Evolutionary conservation across 2,888 invertebrate genomes (phyloP).

Genomic region (Drosophila anomalata): DNA sequence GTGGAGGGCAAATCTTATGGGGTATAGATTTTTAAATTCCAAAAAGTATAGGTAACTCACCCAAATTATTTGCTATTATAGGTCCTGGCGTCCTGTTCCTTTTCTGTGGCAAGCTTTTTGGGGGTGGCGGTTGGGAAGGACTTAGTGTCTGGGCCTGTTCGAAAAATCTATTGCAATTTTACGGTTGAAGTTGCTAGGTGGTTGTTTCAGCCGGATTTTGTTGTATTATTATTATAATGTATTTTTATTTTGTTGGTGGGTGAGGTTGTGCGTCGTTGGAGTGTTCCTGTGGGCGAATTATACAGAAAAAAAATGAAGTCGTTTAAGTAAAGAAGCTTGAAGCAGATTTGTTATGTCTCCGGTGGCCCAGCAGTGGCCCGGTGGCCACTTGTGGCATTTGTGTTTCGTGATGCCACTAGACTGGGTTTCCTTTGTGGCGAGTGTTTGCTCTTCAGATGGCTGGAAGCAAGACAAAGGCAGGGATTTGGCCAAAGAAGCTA

Average conservation of each 20-base stretch:
- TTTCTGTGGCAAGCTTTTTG: constrained; percentile 18
- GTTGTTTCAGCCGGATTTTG: constrained; percentile 44
- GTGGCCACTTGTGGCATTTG: constrained; percentile 48
- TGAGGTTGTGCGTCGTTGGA: constrained; percentile 70
- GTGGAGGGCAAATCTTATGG: not conserved
- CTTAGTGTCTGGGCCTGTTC: constrained; percentile 22
- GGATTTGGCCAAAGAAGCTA: not conserved
- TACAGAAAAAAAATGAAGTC: constrained; percentile 12
- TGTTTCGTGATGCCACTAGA: constrained; percentile 17
- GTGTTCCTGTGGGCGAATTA: constrained; percentile 69
- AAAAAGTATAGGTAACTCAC: constrained; percentile 8
- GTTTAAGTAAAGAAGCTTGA: constrained; percentile 23
- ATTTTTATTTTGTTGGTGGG: constrained; percentile 33
- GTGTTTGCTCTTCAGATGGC: constrained; percentile 33
- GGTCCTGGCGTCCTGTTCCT: constrained; percentile 14
- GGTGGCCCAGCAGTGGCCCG: constrained; percentile 36
- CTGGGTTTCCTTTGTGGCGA: constrained; percentile 22
- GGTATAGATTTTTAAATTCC: not conserved
- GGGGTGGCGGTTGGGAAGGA: constrained; percentile 16
- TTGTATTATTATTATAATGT: constrained; percentile 36
- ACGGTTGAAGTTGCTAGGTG: constrained; percentile 29
- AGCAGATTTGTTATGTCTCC: constrained; percentile 28
- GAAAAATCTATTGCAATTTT: constrained; percentile 39
- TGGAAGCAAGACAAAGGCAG: constrained; percentile 11
- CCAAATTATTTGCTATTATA: constrained; percentile 38